These are phyloP conservation scores for Styela plicata DNA, from an alignment of 23 tunicate species.

Conservation along the genomic window DNA sequence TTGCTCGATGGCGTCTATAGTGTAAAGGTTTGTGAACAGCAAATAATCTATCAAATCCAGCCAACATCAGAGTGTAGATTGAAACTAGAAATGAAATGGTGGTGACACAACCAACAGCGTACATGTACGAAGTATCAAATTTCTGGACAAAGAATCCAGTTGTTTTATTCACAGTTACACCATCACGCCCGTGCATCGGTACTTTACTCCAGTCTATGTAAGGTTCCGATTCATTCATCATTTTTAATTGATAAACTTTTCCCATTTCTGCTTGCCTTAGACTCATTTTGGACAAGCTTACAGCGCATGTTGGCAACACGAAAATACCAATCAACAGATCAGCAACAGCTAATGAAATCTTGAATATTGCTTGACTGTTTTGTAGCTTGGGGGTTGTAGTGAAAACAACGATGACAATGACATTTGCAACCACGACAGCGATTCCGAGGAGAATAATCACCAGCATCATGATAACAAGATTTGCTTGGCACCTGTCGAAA, in stretches of 20 bases:
- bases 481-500: conserved; percentile 36
- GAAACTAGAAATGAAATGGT: conserved; percentile 44
- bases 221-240: neutral
- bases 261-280: conserved; percentile 5
- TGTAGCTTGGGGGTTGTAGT: conserved; percentile 13
- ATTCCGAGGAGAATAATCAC: conserved; percentile 19
- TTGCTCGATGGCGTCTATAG: conserved; percentile 26
- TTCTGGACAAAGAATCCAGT: conserved; percentile 22
- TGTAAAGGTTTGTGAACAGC: conserved; percentile 47
- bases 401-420: conserved; percentile 30
- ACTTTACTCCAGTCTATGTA: conserved; percentile 7
- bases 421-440: conserved; percentile 22
- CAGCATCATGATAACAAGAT: conserved; percentile 31
- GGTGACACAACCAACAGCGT: conserved; percentile 42
- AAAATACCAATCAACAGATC: conserved; percentile 54
- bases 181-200: conserved; percentile 35
- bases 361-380: conserved; percentile 61
- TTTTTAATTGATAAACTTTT: neutral
- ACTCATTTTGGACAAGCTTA: conserved; percentile 18
- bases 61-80: conserved; percentile 42
- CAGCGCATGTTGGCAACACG: conserved; percentile 44
- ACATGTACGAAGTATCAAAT: conserved; percentile 20
- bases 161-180: conserved; percentile 3
- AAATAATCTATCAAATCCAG: conserved; percentile 41
- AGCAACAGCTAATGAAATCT: conserved; percentile 51